Percentiles rank a stretch among this genome's conserved stretches.
Conservation (phyloP, 2,888 invertebrate species). For the Mesopsocus fuscifrons region DNA sequence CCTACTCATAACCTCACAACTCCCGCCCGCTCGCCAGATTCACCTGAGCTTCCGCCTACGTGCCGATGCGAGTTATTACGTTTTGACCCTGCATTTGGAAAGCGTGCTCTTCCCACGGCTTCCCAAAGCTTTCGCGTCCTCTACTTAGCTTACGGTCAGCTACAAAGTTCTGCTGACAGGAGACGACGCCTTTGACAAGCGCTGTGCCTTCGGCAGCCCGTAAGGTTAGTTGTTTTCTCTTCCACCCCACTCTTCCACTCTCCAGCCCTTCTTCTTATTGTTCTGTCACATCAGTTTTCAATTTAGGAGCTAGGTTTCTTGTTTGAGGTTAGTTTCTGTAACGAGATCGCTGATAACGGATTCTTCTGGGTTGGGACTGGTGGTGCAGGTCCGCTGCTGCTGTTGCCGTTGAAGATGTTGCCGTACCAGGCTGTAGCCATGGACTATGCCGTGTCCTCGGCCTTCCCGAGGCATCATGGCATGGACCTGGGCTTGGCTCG, state of each 20-base stretch:
- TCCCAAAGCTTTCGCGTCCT: neutral
- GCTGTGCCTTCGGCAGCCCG: neutral
- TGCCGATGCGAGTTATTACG: slow-evolving; percentile 8
- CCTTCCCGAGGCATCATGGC: slow-evolving; percentile 31
- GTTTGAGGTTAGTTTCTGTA: neutral
- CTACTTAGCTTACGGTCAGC: neutral
- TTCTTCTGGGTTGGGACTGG: no score
- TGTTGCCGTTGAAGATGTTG: slow-evolving; percentile 21
- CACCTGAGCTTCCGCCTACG: slow-evolving; percentile 5
- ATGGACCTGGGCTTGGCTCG: slow-evolving; percentile 23
- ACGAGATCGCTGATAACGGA: no score
- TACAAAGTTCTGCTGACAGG: neutral
- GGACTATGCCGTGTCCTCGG: slow-evolving; percentile 31
- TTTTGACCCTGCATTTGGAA: neutral
- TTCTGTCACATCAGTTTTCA: neutral
- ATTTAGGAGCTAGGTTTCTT: neutral
- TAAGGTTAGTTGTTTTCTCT: neutral
- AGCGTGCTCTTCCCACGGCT: neutral
- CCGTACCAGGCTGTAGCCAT: slow-evolving; percentile 44
- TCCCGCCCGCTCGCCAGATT: neutral
- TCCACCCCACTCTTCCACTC: neutral
- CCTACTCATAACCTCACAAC: neutral
- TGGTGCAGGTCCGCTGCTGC: no score
- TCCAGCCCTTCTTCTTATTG: neutral
- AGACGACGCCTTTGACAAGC: slow-evolving; percentile 9